phyloP scores from a whole-genome alignment of 2,113 vertebrate species.

The mouse (Mus musculus) region DNA sequence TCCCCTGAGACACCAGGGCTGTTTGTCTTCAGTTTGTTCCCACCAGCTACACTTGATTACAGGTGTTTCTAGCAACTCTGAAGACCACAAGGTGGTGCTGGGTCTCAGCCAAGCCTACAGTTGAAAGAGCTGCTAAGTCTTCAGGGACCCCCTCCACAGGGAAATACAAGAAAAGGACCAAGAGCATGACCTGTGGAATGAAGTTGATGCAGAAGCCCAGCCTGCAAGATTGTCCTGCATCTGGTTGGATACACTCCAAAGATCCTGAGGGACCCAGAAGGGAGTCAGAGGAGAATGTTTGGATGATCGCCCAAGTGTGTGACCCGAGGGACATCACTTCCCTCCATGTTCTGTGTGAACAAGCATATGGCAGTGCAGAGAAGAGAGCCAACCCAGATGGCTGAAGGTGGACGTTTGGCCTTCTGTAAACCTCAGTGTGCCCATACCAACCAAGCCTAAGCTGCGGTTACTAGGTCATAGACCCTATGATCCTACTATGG shows the following conservation, averaged over 20 bases:
- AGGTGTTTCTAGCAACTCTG: background rate
- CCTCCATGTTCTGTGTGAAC: background rate
- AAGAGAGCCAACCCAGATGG: too few relatives aligned
- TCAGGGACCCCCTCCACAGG: too few relatives aligned
- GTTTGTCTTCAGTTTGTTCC: background rate
- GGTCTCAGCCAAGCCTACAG: background rate
- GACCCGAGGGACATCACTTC: background rate
- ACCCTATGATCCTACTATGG: background rate
- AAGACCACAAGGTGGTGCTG: background rate
- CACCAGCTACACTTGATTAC: background rate
- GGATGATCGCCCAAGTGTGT: background rate
- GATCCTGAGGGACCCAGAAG: background rate
- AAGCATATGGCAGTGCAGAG: fast-evolving
- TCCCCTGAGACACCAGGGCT: background rate
- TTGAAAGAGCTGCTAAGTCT: background rate
- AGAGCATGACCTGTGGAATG: too few relatives aligned
- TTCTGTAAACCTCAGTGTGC: background rate
- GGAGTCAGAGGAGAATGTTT: background rate
- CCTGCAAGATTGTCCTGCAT: too few relatives aligned
- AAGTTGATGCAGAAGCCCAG: background rate
- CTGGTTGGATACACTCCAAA: background rate
- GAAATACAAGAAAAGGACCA: background rate
- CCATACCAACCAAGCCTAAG: background rate
- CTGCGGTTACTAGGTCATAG: too few relatives aligned
- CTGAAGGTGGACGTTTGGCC: background rate